These are phyloP conservation scores for Phataginus tricuspis DNA, from an alignment of 2,797 vertebrate genomes.

Conservation along the genomic window DNA sequence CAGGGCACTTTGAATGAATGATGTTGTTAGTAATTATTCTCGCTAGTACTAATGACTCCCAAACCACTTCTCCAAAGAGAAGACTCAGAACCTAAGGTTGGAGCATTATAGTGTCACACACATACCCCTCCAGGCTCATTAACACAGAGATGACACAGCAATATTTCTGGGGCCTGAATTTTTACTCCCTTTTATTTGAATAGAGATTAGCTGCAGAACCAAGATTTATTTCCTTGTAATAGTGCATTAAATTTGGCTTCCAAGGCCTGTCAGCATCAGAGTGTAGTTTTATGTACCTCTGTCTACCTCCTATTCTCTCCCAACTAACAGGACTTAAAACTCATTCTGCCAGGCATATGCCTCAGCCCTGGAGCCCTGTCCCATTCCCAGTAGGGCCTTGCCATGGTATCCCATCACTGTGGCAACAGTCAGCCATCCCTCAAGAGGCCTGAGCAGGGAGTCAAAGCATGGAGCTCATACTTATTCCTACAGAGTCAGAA, in stretches of 20 bases:
- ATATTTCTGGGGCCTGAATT: not conserved
- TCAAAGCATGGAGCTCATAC: slow-evolving; percentile 21
- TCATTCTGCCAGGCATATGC: not conserved
- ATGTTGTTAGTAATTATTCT: slow-evolving; percentile 37
- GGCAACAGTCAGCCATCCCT: slow-evolving; percentile 55
- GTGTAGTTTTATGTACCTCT: slow-evolving; percentile 8
- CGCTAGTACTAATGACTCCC: slow-evolving; percentile 32
- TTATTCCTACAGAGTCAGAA: slow-evolving; percentile 47
- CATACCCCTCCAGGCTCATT: not conserved
- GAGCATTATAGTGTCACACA: not conserved
- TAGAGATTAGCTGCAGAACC: slow-evolving; percentile 27
- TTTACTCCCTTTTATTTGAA: not conserved
- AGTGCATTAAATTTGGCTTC: slow-evolving; percentile 30
- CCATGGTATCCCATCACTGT: slow-evolving; percentile 24
- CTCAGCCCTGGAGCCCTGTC: not conserved
- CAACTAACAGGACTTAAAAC: not conserved
- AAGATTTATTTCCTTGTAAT: slow-evolving; percentile 53
- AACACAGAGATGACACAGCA: slow-evolving; percentile 13
- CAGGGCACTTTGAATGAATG: not conserved
- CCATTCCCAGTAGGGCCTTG: slow-evolving; percentile 9
- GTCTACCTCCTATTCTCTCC: not conserved
- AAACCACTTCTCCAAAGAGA: slow-evolving; percentile 34
- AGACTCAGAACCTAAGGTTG: not conserved
- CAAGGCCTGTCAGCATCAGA: not conserved
- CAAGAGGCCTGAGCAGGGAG: slow-evolving; percentile 36